Evolutionary conservation across 1,140 invertebrate genomes (phyloP).

Genomic region (Papilio polyxenes): DNA sequence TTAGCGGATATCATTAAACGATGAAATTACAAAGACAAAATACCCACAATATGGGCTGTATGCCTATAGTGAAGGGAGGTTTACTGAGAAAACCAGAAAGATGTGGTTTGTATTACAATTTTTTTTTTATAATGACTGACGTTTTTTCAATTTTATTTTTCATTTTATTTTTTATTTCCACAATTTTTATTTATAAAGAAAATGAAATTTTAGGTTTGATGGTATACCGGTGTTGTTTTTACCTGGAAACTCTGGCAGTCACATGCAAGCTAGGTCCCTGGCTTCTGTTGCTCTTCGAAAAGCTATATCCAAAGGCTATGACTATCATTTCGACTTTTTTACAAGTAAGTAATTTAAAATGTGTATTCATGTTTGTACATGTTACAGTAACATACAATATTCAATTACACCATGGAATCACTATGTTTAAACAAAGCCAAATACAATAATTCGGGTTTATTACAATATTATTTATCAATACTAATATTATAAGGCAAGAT

Average conservation of each 20-base stretch:
- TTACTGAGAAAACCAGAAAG: conserved; percentile 85
- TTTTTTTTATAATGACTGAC: too few relatives aligned
- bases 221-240: conserved; percentile 96
- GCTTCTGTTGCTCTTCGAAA: conserved; percentile 94
- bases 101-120: conserved; percentile 76
- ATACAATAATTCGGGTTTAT: background rate
- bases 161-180: conserved; percentile 34
- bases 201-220: conserved; percentile 81
- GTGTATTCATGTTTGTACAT: too few relatives aligned
- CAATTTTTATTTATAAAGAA: conserved; percentile 9
- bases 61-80: conserved; percentile 93
- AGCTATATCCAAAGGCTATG: conserved; percentile 78
- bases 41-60: conserved; percentile 91
- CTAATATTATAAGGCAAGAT: too few relatives aligned
- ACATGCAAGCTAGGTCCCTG: conserved; percentile 90
- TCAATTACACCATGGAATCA: too few relatives aligned
- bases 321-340: conserved; percentile 93
- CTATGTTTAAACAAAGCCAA: too few relatives aligned
- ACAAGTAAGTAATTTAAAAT: conserved; percentile 78
- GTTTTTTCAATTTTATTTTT: too few relatives aligned
- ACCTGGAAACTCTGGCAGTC: conserved; percentile 95
- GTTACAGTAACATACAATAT: too few relatives aligned
- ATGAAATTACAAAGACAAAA: conserved; percentile 70
- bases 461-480: background rate
- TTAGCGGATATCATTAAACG: conserved; percentile 85